Evolutionary conservation across 2,888 invertebrate species (phyloP).

Genomic region (Sminthurinus aureus): DNA sequence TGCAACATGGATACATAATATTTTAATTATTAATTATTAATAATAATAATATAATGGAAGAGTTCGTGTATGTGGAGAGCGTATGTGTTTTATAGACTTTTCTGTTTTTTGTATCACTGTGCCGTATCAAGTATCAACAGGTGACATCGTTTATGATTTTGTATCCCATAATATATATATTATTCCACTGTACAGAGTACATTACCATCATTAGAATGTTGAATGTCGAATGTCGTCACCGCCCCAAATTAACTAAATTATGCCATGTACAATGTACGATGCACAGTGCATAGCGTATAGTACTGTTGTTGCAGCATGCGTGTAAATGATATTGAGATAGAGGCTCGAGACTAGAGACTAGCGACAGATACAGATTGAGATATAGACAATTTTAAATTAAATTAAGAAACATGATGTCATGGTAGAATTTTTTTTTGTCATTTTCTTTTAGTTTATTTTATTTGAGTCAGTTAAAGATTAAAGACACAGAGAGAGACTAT

Average conservation of each 20-base stretch:
- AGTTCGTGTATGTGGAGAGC: no score
- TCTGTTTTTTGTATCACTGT: not conserved
- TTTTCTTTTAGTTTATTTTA: not conserved
- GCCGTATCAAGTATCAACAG: not conserved
- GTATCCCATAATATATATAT: no score
- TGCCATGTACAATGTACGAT: no score
- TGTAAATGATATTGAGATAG: not conserved
- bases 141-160: not conserved
- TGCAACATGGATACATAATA: no score
- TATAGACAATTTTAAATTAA: not conserved
- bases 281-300: no score
- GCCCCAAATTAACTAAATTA: not conserved
- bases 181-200: no score
- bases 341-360: not conserved
- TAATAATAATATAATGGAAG: no score
- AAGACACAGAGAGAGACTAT: not conserved
- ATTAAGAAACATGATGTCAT: not conserved
- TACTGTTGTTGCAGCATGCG: not conserved
- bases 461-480: not conserved
- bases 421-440: not conserved
- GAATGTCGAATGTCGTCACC: not conserved
- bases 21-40: no score
- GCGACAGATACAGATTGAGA: no score
- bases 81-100: not conserved
- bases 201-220: not conserved